These are phyloP conservation scores for Neoitamus cyanurus DNA, from an alignment of 2,888 invertebrate species.

Conservation along the genomic window DNA sequence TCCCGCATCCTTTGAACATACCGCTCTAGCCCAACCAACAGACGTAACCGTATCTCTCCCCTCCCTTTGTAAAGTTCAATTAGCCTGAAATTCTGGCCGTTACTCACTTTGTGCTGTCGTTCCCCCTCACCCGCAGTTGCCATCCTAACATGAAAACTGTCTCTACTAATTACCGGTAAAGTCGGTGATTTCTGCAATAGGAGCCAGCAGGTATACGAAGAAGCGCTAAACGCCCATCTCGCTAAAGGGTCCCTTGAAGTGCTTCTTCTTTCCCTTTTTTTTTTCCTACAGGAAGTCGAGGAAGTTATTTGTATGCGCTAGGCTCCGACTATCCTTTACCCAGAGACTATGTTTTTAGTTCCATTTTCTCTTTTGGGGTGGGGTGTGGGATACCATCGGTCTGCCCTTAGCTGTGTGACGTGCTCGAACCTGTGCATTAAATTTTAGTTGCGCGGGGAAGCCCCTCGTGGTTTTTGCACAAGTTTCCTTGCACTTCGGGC, in stretches of 20 bases:
- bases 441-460: background rate
- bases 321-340: background rate
- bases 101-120: background rate
- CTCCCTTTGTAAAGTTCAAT: background rate
- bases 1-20: background rate
- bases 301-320: background rate
- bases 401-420: background rate
- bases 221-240: background rate
- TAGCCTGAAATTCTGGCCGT: background rate
- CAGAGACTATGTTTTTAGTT: too few species aligned
- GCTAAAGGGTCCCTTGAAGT: background rate
- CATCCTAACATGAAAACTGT: background rate
- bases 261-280: background rate
- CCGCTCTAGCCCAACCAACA: background rate
- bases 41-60: background rate
- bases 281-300: background rate
- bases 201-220: background rate
- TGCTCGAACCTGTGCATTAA: background rate
- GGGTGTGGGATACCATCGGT: background rate
- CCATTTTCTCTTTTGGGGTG: background rate
- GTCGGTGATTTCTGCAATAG: background rate
- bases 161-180: background rate
- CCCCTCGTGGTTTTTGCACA: background rate
- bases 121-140: background rate
- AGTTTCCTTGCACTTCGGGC: background rate